Conservation (phyloP, 2,113 vertebrate genomes). For the Colaptes auratus region DNA sequence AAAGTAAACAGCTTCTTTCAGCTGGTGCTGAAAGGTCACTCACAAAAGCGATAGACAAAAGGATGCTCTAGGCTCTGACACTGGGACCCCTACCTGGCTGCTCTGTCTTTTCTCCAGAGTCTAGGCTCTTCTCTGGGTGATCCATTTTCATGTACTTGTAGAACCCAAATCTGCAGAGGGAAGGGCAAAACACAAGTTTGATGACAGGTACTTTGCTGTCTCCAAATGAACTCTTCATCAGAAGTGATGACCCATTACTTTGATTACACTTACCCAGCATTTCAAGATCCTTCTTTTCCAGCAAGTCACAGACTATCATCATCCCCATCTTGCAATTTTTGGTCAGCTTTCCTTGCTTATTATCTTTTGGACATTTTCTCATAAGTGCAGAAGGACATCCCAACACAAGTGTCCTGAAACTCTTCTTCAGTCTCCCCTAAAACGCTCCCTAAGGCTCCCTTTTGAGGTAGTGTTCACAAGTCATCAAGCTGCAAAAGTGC, state of each 20-base stretch:
- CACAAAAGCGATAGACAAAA: background rate
- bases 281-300: background rate
- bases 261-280: background rate
- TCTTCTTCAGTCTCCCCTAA: background rate
- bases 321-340: background rate
- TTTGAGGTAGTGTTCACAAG: background rate
- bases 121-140: constrained; percentile 32
- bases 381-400: background rate
- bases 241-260: background rate
- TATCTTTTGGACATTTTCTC: background rate
- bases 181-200: background rate
- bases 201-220: background rate
- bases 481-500: background rate
- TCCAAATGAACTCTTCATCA: background rate
- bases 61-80: background rate
- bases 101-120: constrained; percentile 45
- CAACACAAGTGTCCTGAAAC: background rate
- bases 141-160: constrained; percentile 83
- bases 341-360: background rate
- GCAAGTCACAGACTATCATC: background rate
- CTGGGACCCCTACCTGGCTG: constrained; percentile 59
- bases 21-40: background rate
- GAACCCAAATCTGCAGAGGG: constrained; percentile 75
- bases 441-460: background rate
- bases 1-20: background rate